These are phyloP conservation scores for Tipula confusa DNA, from an alignment of 2,888 invertebrate species.

Conservation along the genomic window DNA sequence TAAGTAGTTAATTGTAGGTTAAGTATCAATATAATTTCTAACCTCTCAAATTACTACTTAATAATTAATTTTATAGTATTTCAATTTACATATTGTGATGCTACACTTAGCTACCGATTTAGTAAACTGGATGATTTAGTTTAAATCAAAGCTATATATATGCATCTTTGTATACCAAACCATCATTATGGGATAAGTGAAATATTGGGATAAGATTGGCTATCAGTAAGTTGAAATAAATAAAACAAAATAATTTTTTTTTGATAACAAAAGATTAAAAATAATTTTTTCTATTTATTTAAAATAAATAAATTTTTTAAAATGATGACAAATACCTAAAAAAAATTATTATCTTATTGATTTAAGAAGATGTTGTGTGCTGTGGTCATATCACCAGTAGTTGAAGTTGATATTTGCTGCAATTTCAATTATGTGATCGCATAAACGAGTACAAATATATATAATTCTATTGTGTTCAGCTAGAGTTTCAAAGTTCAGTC, in stretches of 20 bases:
- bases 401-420: conserved; percentile 37
- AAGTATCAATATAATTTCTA: neutral
- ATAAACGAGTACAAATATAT: conserved; percentile 49
- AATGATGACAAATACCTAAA: neutral
- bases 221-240: neutral
- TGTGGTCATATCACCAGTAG: neutral
- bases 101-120: neutral
- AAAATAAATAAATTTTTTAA: neutral
- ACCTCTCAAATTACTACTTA: conserved; percentile 25
- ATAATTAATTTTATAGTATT: neutral
- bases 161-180: neutral
- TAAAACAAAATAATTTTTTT: neutral
- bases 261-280: neutral
- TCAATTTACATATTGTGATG: neutral
- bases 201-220: neutral
- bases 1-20: neutral
- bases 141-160: neutral
- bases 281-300: neutral
- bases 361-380: neutral
- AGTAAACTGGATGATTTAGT: neutral
- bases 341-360: neutral
- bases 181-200: neutral
- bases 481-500: neutral
- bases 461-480: conserved; percentile 30
- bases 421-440: conserved; percentile 51